Percentiles rank a stretch among this genome's conserved stretches.
Evolutionary conservation across 2,113 vertebrate genomes (phyloP).

Genomic region (Prinia subflava): DNA sequence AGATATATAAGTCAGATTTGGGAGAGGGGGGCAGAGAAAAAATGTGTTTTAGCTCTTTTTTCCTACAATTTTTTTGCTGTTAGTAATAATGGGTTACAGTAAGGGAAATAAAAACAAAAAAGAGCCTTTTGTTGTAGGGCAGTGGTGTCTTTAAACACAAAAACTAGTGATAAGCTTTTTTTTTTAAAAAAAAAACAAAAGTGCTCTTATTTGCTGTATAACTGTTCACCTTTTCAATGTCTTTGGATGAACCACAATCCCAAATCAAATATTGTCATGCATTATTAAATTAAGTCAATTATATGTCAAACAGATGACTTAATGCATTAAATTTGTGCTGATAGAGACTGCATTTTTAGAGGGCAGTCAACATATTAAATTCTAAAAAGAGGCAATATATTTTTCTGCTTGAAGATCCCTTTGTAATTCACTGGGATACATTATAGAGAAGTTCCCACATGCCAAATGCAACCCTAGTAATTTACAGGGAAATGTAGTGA

Average conservation of each 20-base stretch:
- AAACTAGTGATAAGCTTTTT: neutral
- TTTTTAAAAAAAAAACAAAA: neutral
- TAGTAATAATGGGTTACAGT: neutral
- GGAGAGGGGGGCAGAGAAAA: neutral
- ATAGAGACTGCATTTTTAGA: constrained; percentile 29
- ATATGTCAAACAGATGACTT: constrained; percentile 41
- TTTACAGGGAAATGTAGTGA: constrained; percentile 45
- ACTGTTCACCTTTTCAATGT: neutral
- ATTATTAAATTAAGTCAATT: constrained; percentile 55
- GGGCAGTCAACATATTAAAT: constrained; percentile 23
- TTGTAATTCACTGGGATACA: constrained; percentile 16
- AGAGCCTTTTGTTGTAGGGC: neutral
- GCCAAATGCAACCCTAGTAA: constrained; percentile 24
- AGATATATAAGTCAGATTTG: neutral
- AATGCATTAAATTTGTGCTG: constrained; percentile 23
- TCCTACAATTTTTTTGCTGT: neutral
- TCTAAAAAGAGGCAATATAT: neutral
- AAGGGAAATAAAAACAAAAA: neutral
- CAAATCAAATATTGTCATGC: constrained; percentile 47
- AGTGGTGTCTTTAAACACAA: neutral
- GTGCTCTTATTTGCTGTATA: neutral
- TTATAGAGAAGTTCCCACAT: neutral
- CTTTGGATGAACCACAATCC: neutral
- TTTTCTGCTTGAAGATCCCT: constrained; percentile 15
- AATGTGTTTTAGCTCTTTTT: neutral